phyloP scores from a whole-genome alignment of 2,797 vertebrate genomes.

The Hypotaenidia philippensis region DNA sequence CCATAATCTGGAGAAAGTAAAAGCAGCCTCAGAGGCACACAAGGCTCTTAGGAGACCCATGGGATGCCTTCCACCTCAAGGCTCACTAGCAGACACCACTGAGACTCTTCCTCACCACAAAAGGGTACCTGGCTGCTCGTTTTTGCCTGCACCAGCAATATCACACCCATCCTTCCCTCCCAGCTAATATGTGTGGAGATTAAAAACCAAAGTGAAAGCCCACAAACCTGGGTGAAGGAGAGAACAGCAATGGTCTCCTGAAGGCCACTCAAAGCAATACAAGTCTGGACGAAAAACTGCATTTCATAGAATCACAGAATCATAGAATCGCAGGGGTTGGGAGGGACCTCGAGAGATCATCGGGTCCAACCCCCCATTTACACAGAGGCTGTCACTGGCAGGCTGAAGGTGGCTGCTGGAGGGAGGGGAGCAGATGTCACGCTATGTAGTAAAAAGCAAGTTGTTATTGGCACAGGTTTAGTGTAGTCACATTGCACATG shows the following conservation, averaged over 20 bases:
- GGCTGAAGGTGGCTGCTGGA: not conserved
- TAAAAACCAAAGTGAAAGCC: not conserved
- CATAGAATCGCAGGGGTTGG: no score
- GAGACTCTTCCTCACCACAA: not conserved
- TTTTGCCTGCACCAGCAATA: not conserved
- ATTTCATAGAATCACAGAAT: no score
- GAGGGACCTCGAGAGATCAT: no score
- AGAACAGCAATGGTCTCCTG: not conserved
- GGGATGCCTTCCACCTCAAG: not conserved
- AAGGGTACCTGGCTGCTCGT: fast-evolving
- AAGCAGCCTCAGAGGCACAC: not conserved
- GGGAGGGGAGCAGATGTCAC: not conserved
- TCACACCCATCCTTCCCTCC: not conserved
- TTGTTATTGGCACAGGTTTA: not conserved
- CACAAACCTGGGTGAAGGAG: not conserved
- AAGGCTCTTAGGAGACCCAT: not conserved
- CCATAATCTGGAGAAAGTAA: not conserved
- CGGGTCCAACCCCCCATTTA: not conserved
- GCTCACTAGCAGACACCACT: not conserved
- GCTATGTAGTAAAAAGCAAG: not conserved
- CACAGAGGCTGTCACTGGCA: not conserved
- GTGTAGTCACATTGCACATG: not conserved
- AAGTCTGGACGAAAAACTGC: not conserved
- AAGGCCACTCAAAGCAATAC: not conserved
- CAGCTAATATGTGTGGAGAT: not conserved